These are phyloP conservation scores for Limnephilus rhombicus DNA, from an alignment of 2,888 invertebrate species.

Conservation along the genomic window DNA sequence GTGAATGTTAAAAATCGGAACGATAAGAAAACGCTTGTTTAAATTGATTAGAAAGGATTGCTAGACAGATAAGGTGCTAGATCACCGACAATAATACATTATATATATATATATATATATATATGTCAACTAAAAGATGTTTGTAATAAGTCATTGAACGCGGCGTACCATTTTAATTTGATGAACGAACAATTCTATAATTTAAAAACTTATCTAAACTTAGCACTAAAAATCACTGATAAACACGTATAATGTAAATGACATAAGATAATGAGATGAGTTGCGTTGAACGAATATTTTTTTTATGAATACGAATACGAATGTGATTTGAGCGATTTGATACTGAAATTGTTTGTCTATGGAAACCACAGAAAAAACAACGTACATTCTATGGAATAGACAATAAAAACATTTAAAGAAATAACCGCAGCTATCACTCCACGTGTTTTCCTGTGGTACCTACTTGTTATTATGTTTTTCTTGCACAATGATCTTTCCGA, in stretches of 20 bases:
- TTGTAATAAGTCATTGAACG: neutral
- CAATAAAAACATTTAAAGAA: neutral
- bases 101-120: neutral
- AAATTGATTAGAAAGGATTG: neutral
- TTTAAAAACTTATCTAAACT: neutral
- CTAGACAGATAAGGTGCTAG: neutral
- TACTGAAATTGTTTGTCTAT: neutral
- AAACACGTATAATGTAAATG: neutral
- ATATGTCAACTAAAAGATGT: neutral
- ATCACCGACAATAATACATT: conserved; percentile 1
- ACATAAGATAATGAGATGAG: neutral
- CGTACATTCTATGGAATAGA: neutral
- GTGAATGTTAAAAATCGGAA: neutral
- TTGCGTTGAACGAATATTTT: neutral
- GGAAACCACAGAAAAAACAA: neutral
- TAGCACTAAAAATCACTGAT: neutral
- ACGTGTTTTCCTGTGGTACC: too few relatives aligned
- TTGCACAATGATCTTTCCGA: too few relatives aligned
- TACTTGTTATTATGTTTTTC: too few relatives aligned
- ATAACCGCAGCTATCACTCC: neutral
- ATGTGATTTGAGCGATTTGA: neutral
- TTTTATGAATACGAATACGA: neutral
- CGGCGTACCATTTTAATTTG: neutral
- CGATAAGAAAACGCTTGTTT: neutral
- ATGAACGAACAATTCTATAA: neutral